These are phyloP conservation scores for Pyrrhosoma nymphula DNA, from an alignment of 2,888 invertebrate genomes.

Conservation along the genomic window DNA sequence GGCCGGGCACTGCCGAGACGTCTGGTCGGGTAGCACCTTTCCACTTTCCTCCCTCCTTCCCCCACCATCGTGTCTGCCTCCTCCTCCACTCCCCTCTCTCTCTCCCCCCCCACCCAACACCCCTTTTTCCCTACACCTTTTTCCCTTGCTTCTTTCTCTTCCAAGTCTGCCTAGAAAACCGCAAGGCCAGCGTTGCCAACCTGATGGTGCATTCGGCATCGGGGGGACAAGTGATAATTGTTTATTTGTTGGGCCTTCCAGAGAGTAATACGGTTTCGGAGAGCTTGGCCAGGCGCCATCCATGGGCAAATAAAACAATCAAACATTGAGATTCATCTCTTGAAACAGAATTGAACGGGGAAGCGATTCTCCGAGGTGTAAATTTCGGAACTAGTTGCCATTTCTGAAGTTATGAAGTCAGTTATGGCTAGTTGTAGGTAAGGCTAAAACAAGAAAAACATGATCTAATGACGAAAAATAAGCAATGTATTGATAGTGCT, in stretches of 20 bases:
- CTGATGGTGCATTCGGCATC: slow-evolving; percentile 23
- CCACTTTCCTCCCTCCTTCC: not conserved
- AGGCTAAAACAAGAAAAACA: no score
- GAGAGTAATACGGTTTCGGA: not conserved
- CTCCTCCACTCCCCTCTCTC: not conserved
- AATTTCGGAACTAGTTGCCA: no score
- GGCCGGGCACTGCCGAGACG: slow-evolving; percentile 61
- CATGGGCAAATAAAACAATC: not conserved
- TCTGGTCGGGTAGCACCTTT: slow-evolving; percentile 59
- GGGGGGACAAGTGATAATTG: not conserved
- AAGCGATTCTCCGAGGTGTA: not conserved
- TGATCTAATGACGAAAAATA: no score
- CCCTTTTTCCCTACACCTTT: slow-evolving; percentile 48
- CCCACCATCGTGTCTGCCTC: not conserved
- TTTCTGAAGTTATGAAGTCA: no score
- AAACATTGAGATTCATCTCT: not conserved
- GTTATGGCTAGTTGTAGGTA: no score
- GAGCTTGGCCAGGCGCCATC: not conserved
- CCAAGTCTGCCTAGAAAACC: slow-evolving; percentile 66
- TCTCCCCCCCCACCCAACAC: slow-evolving; percentile 14
- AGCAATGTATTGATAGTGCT: no score
- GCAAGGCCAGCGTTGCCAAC: slow-evolving; percentile 63
- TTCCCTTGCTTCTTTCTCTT: slow-evolving; percentile 48
- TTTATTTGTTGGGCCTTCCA: not conserved
- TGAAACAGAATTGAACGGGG: not conserved